These are phyloP conservation scores for Petroica traversi DNA, from an alignment of 2,113 vertebrate species.

Conservation along the genomic window DNA sequence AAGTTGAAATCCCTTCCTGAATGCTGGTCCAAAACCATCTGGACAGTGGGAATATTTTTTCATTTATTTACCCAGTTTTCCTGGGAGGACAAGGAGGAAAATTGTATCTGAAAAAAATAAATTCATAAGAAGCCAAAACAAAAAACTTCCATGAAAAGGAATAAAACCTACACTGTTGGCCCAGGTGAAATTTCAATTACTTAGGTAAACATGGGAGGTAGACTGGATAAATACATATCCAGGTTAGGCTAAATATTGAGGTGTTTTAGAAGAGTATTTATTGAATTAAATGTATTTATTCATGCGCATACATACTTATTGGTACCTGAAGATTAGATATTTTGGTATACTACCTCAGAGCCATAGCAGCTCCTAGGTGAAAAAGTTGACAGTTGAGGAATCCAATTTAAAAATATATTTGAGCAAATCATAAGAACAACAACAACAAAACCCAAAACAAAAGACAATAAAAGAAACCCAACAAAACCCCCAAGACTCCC, in stretches of 20 bases:
- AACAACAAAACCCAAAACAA: background rate
- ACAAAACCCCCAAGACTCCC: background rate
- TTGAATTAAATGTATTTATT: slow-evolving; percentile 73
- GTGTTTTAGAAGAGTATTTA: slow-evolving; percentile 74
- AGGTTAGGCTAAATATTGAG: slow-evolving; percentile 73
- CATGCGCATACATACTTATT: background rate
- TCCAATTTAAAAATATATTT: slow-evolving; percentile 34
- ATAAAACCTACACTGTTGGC: slow-evolving; percentile 68
- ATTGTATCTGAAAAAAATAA: slow-evolving; percentile 10
- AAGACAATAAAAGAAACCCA: background rate
- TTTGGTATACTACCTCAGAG: slow-evolving; percentile 1
- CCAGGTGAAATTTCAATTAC: slow-evolving; percentile 69
- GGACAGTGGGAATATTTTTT: background rate
- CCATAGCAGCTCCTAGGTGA: background rate
- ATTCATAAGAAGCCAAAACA: too few relatives aligned
- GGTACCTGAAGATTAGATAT: slow-evolving; percentile 26
- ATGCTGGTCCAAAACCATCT: background rate
- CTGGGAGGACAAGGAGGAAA: slow-evolving; percentile 46
- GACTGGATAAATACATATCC: slow-evolving; percentile 74
- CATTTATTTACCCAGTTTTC: background rate
- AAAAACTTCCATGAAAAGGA: slow-evolving; percentile 65
- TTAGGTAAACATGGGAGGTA: slow-evolving; percentile 71
- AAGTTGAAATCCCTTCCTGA: background rate
- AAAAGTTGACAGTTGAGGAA: background rate
- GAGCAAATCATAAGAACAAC: background rate